These are phyloP conservation scores for Nothura maculosa DNA, from an alignment of 2,797 vertebrate genomes.

Conservation along the genomic window DNA sequence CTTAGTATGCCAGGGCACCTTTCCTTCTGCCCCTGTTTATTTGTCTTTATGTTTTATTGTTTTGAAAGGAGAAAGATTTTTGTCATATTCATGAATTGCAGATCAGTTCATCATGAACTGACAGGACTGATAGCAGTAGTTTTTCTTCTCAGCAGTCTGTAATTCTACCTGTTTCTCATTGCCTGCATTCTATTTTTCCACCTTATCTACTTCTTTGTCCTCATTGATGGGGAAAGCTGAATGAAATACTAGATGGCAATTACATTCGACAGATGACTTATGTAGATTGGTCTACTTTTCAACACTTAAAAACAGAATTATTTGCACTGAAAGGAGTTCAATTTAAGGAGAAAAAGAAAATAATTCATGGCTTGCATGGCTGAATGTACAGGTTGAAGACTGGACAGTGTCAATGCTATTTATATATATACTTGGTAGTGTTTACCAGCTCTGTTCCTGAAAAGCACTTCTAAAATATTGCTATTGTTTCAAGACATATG, in stretches of 20 bases:
- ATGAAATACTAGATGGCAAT: constrained; percentile 28
- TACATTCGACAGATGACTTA: constrained; percentile 11
- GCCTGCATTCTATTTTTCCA: constrained; percentile 13
- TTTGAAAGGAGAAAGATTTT: constrained; percentile 39
- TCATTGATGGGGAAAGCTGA: not conserved
- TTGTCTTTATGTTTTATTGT: constrained; percentile 7
- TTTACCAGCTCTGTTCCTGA: not conserved
- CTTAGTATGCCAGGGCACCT: not conserved
- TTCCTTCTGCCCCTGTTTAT: constrained; percentile 4
- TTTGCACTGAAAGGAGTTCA: not conserved
- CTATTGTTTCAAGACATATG: not conserved
- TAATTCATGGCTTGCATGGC: rapidly evolving
- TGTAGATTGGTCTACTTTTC: constrained; percentile 21
- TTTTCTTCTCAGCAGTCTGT: constrained; percentile 39
- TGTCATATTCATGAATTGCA: constrained; percentile 62
- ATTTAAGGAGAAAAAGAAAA: not conserved
- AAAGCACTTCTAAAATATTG: not conserved
- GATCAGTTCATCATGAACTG: constrained; percentile 47
- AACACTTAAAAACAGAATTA: not conserved
- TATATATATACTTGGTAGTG: not conserved
- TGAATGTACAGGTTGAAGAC: not conserved
- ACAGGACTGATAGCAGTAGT: constrained; percentile 38
- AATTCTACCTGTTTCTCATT: constrained; percentile 15
- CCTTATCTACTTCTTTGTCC: constrained; percentile 26
- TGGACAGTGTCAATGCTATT: not conserved